phyloP scores from a whole-genome alignment of 2,797 vertebrate genomes.

The Acanthopagrus latus region DNA sequence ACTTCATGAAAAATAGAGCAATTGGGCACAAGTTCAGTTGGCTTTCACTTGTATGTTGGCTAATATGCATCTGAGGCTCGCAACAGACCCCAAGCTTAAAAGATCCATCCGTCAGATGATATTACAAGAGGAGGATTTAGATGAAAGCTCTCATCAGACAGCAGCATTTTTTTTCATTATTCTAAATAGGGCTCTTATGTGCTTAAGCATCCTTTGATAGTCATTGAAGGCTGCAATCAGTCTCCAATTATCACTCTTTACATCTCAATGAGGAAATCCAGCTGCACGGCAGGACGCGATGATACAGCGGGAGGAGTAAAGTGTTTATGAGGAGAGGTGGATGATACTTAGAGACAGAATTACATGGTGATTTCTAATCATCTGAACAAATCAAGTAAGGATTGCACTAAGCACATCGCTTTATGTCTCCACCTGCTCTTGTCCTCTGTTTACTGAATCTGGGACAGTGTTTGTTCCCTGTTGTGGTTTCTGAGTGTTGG shows the following conservation, averaged over 20 bases:
- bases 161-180: constrained; percentile 22
- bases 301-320: constrained; percentile 60
- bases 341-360: constrained; percentile 71
- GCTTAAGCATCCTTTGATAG: constrained; percentile 64
- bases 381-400: constrained; percentile 63
- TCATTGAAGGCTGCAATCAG: constrained; percentile 83
- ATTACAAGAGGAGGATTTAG: constrained; percentile 37
- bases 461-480: constrained; percentile 21
- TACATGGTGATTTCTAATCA: constrained; percentile 72
- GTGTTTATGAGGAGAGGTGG: constrained; percentile 63
- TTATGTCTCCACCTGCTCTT: constrained; percentile 52
- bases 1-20: constrained; percentile 11
- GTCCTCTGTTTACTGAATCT: constrained; percentile 36
- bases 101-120: constrained; percentile 35
- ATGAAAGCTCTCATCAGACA: constrained; percentile 67
- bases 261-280: constrained; percentile 80
- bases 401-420: constrained; percentile 44
- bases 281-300: constrained; percentile 66
- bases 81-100: constrained; percentile 24
- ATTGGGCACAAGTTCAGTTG: background rate
- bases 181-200: constrained; percentile 58
- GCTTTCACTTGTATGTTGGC: background rate
- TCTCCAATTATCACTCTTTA: constrained; percentile 84
- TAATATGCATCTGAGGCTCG: constrained; percentile 1
- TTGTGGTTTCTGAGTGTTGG: constrained; percentile 26